Evolutionary conservation across 2,113 vertebrate species (phyloP), one percentile per base, ranked within the genome.

Genomic region (Pogona vitticeps): DNA sequence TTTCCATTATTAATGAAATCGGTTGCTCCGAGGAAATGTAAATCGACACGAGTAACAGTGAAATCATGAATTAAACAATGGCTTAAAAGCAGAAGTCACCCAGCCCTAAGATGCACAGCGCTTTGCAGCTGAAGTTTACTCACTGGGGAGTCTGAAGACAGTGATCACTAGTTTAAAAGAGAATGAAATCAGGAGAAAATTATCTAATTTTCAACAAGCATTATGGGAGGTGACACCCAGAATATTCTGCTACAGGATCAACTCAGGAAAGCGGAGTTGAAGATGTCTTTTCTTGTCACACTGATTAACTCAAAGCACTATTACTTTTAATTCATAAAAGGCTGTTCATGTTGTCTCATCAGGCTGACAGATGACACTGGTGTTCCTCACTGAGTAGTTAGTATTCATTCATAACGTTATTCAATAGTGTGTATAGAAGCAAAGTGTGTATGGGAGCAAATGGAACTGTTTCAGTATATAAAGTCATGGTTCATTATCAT

Each of bases 1-100:
- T 90, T 91, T 93, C 85, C 86, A 59, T 93, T 95, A 91, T 94
- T 93, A 88, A 94, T 93, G 80, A 93, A 93, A 86, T 61, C 0
- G n/a, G 76, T 85, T 88, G 6, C 59, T 90, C 76, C 26, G 31
- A 92, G 86, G 83, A 94, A 92, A 88, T 20, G 1, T 38, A 92
- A 86, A 61, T n/a, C 90, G 79, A 82, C 18, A 85, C 89, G 89
- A 88, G 31, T 68, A 93, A 91, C 85, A 90, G 81, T 79, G 85
- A 91, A 90, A 42, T 87, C 21, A 89, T 93, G 6, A 93, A 94
- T 92, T 91, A 94, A 92, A 92, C 28, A 92, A 59, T 68, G 76
- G 46, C 82, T 93, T 93, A 80, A 91, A 94, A 90, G 78, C 77
- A 77, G 31, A 86, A 85, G 40, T 78, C 86, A 82, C n/a, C 87